Evolutionary conservation across 2,113 vertebrate species (phyloP).

Genomic region (Azemiops feae): DNA sequence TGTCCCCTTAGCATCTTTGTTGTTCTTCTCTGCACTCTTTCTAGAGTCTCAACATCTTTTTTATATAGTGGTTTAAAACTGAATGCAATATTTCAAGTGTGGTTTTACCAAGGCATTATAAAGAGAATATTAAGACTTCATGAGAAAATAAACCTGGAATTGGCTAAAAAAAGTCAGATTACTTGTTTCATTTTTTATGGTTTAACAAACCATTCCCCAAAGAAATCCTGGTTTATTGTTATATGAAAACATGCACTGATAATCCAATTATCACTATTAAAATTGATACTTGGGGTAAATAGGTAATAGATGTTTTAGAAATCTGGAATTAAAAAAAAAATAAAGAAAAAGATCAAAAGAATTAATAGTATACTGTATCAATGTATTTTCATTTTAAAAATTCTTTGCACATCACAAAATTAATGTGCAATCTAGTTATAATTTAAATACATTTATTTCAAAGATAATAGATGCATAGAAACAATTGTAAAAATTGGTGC

Average conservation of each 20-base stretch:
- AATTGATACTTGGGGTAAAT: background rate
- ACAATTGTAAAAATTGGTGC: background rate
- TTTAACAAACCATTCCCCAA: background rate
- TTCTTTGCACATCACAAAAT: background rate
- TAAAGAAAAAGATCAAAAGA: background rate
- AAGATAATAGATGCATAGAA: background rate
- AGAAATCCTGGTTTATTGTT: background rate
- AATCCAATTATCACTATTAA: background rate
- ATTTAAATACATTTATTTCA: background rate
- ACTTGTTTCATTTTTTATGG: background rate
- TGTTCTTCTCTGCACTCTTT: no score
- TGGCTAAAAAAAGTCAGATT: background rate
- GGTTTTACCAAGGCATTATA: no score
- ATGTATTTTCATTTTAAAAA: background rate
- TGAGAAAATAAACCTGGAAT: background rate
- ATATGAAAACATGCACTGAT: background rate
- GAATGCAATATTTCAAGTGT: no score
- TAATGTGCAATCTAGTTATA: background rate
- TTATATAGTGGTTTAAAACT: no score
- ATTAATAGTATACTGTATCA: background rate
- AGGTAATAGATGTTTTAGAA: background rate
- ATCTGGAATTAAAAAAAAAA: background rate
- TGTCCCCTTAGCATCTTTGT: no score
- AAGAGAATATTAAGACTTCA: no score
- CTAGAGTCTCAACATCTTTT: no score